phyloP scores from a whole-genome alignment of 1,140 invertebrate species.

The Drosophila nikananu region DNA sequence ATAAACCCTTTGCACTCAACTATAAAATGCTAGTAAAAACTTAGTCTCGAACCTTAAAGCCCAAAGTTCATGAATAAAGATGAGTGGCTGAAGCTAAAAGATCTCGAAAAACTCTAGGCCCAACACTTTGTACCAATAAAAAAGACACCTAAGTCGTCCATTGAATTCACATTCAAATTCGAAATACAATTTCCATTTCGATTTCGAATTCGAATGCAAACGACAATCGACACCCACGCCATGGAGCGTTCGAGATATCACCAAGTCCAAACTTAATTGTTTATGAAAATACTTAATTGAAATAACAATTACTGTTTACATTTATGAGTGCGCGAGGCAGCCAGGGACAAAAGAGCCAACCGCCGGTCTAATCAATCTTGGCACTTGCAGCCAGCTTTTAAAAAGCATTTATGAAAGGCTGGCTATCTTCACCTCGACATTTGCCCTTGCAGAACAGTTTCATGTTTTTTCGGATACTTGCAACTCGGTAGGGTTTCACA shows the following conservation, averaged over 20 bases:
- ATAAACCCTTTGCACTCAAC: conserved; percentile 15
- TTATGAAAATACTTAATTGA: conserved; percentile 80
- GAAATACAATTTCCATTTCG: conserved; percentile 48
- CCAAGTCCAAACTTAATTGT: conserved; percentile 70
- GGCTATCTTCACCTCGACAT: conserved; percentile 70
- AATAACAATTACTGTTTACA: conserved; percentile 72
- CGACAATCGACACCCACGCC: conserved; percentile 66
- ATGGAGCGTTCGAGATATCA: conserved; percentile 31
- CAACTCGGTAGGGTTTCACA: conserved; percentile 31
- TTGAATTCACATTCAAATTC: conserved; percentile 34
- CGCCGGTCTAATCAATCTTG: conserved; percentile 56
- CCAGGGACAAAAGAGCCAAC: conserved; percentile 54
- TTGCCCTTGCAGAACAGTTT: conserved; percentile 59
- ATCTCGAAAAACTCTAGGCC: conserved; percentile 48
- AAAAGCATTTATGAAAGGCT: conserved; percentile 64
- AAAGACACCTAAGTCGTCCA: conserved; percentile 39
- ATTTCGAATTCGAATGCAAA: conserved; percentile 58
- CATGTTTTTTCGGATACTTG: conserved; percentile 32
- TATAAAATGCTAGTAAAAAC: conserved; percentile 28
- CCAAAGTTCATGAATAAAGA: conserved; percentile 70
- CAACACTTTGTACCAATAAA: conserved; percentile 54
- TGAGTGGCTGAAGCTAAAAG: conserved; percentile 22
- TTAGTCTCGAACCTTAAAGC: neutral
- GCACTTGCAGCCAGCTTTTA: conserved; percentile 49
- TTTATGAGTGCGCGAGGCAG: conserved; percentile 41